A percentile compares a stretch with the other conserved stretches of the same genome.
phyloP scores from a whole-genome alignment of 2,113 vertebrate genomes.

The Picathartes gymnocephalus region DNA sequence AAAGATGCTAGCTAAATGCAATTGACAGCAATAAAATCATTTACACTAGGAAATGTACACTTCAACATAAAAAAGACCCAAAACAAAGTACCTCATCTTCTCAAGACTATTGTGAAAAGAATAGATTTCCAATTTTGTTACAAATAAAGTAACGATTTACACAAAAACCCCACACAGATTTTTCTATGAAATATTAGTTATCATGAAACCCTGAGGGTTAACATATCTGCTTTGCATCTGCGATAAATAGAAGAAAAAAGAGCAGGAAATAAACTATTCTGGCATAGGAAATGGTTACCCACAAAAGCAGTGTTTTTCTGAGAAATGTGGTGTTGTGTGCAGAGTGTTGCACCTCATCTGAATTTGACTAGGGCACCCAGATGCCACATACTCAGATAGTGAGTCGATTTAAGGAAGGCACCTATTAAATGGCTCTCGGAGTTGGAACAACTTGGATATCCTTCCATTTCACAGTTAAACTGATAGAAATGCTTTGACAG shows the following conservation, averaged over 20 bases:
- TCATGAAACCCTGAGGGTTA: neutral
- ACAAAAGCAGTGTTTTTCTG: neutral
- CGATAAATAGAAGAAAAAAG: neutral
- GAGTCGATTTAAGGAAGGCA: neutral
- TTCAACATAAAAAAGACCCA: neutral
- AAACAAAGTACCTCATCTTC: neutral
- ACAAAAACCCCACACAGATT: accelerated
- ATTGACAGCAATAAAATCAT: neutral
- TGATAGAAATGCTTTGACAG: neutral
- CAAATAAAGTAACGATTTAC: neutral
- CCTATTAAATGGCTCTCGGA: neutral
- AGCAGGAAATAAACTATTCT: neutral
- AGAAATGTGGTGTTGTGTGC: neutral
- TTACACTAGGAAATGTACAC: neutral
- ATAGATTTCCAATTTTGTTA: neutral
- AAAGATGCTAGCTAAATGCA: neutral
- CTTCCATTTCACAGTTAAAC: neutral
- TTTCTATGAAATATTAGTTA: neutral
- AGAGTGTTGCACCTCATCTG: neutral
- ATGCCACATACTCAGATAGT: neutral
- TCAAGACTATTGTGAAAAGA: neutral
- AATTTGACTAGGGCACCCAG: neutral
- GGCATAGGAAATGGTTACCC: neutral
- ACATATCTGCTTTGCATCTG: neutral
- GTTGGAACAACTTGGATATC: neutral